Base-by-base conservation (phyloP, 2,113 vertebrate species). In the Etia nguti region DNA sequence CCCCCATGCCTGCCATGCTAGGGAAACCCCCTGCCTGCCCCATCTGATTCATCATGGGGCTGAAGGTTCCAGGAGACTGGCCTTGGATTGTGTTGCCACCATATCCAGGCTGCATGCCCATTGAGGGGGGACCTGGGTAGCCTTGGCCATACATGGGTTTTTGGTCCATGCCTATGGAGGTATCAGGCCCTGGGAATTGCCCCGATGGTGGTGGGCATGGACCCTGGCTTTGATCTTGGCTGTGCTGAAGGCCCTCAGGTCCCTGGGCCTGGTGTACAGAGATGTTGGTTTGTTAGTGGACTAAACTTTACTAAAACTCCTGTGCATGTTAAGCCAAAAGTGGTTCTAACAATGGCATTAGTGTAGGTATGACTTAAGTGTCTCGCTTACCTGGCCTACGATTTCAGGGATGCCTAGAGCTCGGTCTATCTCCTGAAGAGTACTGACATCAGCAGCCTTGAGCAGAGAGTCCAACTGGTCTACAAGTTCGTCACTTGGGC, bases 371-470 rank as follows among this genome's bases (percentile, higher is more conserved):
- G 15, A 16, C 41, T 65, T 12, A 29, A 31, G 11, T 5, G 15
- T 24, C 26, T 68, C 29, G 20, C 93, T 86, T 94, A 99, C 99
- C 96, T 99, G 98, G 93, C 97, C 98, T 20, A 99, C 98, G 50
- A 99, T 98, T 83, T 99, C 98, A 79, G 98, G 98, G 94, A 99
- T 99, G 85, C 99, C 99, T 48, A 99, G 92, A 6, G 98, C 99
- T 92, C 98, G 96, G 92, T 99, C 99, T 8, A 99, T 99, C 91
- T 99, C 98, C 90, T 98, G 98, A 86, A 99, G 94, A 31, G 98
- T 95, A 3, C 97, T 98, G 88, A 97, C 97, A 90, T 99, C 99
- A 0, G 98, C 96, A 3, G 98, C 99, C 87, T 97, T 99, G 84
- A 99, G 94, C 38, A 99, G 94, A 1, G 97, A 98, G 92, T 99